phyloP scores from a whole-genome alignment of 2,888 invertebrate species.

The Bombylius major region DNA sequence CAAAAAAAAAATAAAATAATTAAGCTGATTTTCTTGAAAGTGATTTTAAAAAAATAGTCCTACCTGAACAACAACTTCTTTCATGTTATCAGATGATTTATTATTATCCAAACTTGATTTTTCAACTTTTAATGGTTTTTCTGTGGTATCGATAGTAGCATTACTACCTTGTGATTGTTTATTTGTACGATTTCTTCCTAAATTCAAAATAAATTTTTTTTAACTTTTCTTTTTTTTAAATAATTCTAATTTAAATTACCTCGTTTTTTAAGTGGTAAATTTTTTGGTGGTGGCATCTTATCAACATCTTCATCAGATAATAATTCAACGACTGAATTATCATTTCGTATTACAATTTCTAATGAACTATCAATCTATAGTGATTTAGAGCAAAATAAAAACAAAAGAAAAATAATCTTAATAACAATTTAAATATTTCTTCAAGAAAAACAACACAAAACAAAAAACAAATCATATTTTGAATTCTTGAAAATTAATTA shows the following conservation, averaged over 20 bases:
- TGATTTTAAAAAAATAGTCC: too few relatives aligned
- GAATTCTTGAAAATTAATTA: neutral
- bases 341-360: constrained; percentile 1
- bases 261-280: constrained; percentile 10
- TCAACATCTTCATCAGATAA: constrained; percentile 11
- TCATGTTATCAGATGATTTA: neutral
- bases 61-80: neutral
- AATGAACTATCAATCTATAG: constrained; percentile 5
- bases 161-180: neutral
- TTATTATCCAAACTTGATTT: too few relatives aligned
- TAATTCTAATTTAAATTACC: neutral
- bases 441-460: neutral
- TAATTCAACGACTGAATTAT: constrained; percentile 1
- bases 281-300: constrained; percentile 12
- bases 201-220: neutral
- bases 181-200: neutral
- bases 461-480: neutral
- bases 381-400: neutral
- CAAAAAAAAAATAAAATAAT: too few relatives aligned
- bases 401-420: neutral
- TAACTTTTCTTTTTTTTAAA: too few relatives aligned
- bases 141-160: too few relatives aligned
- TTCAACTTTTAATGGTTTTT: too few relatives aligned
- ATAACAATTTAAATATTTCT: neutral
- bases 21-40: neutral